phyloP scores from a whole-genome alignment of 2,888 invertebrate genomes.

The Lasioglossum calceatum region DNA sequence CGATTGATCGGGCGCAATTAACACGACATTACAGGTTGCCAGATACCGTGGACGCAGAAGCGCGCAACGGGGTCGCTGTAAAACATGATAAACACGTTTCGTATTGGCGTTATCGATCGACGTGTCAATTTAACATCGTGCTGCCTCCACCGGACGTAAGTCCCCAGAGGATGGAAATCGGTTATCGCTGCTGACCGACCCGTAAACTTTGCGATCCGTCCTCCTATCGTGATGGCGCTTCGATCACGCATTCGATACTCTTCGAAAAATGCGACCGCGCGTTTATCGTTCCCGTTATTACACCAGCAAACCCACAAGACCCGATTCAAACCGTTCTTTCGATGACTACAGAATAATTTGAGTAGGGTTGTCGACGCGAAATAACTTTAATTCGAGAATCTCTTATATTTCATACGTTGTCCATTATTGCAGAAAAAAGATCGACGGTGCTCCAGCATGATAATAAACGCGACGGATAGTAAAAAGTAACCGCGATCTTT shows the following conservation, averaged over 20 bases:
- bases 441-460: neutral
- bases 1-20: constrained; percentile 58
- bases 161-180: constrained; percentile 62
- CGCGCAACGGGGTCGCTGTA: constrained; percentile 21
- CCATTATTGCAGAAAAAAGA: neutral
- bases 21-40: constrained; percentile 48
- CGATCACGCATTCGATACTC: neutral
- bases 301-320: neutral
- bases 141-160: constrained; percentile 61
- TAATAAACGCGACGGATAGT: neutral
- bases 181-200: constrained; percentile 62
- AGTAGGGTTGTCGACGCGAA: neutral
- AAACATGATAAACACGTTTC: constrained; percentile 61
- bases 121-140: constrained; percentile 64
- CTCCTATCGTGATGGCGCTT: neutral
- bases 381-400: neutral
- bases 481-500: constrained; percentile 12
- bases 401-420: neutral
- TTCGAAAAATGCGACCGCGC: neutral
- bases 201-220: constrained; percentile 59
- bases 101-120: constrained; percentile 64
- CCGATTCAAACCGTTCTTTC: neutral
- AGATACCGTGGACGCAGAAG: constrained; percentile 23
- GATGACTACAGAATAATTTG: neutral
- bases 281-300: neutral